Base-by-base conservation (phyloP, 2,797 vertebrate species). In the Gallinago nigripennis region DNA sequence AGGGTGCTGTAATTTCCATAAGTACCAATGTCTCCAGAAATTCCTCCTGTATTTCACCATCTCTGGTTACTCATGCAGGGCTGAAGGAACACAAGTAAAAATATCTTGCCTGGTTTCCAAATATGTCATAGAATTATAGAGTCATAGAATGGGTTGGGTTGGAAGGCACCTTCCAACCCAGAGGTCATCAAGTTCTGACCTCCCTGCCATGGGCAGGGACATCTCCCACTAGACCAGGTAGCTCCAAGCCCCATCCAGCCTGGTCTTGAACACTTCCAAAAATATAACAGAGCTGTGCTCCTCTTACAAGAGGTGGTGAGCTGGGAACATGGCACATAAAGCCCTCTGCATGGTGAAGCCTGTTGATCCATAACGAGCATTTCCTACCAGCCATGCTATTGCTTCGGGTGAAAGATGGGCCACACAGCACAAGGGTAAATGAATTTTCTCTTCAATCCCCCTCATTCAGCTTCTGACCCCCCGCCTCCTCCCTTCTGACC, bases 321-420 rank as follows among this genome's bases (percentile, higher is more conserved):
- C 24, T 72, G 31, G 13, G 11, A 76, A 24, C 12, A n/a, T 7
- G 12, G 25, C 12, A 8, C 4, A 5, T 43, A 66, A 73, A 85
- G 51, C 14, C 21, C 12, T 69, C n/a, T 48, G 45, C 28, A 12
- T 3, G 9, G 17, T 25, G 25, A 72, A 8, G 8, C 16, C 39
- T 51, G 20, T n/a, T 46, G 56, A 56, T 63, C 64, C 5, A 0
- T 25, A 46, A 18, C 1, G 2, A 71, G 28, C 5, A 16, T 1
- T 58, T 68, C 39, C 75, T 65, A 53, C 11, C 16, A 66, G 51
- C 27, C 2, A 0, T 37, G 12, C 54, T 76, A 1, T 31, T 16
- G 18, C 8, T 9, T 10, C 0, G 2, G 31, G 14, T 50, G 48
- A 58, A 68, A 79, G 41, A 25, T 12, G 24, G 28, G 12, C 57